Evolutionary conservation across 2,113 vertebrate genomes (phyloP).

Genomic region (Dasyprocta punctata): DNA sequence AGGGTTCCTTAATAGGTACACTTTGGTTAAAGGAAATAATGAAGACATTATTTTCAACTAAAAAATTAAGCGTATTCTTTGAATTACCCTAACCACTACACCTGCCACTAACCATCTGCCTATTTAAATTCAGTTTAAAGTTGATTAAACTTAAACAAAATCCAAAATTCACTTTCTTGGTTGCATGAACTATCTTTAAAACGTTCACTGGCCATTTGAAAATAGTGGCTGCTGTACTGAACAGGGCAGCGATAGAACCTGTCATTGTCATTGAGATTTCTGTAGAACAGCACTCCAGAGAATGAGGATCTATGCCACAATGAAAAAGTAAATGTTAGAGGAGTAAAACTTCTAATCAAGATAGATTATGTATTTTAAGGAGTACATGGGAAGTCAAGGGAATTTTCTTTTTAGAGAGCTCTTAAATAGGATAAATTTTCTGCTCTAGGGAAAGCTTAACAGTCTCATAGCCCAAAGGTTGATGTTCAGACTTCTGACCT

Average conservation of each 20-base stretch:
- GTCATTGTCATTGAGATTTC: neutral
- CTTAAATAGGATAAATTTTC: constrained; percentile 35
- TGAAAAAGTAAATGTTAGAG: constrained; percentile 7
- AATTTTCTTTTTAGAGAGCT: constrained; percentile 14
- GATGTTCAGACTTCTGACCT: constrained; percentile 50
- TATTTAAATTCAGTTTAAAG: constrained; percentile 35
- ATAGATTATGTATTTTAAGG: neutral
- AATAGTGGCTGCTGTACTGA: neutral
- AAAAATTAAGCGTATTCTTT: neutral
- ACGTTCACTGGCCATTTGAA: neutral
- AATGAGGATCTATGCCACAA: neutral
- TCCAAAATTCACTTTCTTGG: neutral
- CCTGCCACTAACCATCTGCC: neutral
- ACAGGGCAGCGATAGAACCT: neutral
- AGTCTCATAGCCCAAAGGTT: neutral
- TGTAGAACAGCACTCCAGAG: neutral
- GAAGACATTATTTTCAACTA: neutral
- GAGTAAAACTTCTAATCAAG: neutral
- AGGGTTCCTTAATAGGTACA: neutral
- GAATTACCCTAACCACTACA: neutral
- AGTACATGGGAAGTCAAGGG: neutral
- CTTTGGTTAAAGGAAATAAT: neutral
- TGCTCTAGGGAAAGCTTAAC: neutral
- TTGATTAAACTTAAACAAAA: constrained; percentile 10
- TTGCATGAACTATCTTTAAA: neutral